Conservation (phyloP, 2,797 vertebrate genomes). For the Tapirus indicus region DNA sequence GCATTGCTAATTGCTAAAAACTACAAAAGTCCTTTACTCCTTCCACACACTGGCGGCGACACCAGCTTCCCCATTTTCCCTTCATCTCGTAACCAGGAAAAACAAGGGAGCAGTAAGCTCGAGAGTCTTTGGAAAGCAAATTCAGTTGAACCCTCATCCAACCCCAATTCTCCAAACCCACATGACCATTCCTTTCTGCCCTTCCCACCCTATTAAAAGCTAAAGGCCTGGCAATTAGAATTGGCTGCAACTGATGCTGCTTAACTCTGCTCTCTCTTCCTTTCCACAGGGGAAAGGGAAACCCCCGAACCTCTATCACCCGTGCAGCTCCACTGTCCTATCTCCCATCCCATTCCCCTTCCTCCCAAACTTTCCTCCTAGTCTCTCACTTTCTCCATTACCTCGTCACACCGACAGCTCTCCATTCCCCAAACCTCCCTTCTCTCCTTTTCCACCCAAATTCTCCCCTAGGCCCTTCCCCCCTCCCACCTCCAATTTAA, state of each 20-base stretch:
- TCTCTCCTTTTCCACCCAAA: constrained; percentile 85
- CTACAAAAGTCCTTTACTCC: constrained; percentile 56
- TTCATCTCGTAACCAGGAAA: constrained; percentile 22
- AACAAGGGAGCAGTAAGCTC: constrained; percentile 43
- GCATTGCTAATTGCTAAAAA: neutral
- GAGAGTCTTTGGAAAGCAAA: constrained; percentile 39
- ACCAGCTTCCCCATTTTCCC: constrained; percentile 12
- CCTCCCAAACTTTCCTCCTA: constrained; percentile 79
- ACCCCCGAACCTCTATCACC: constrained; percentile 24
- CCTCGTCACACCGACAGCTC: constrained; percentile 74
- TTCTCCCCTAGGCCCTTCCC: constrained; percentile 72
- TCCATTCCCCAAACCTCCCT: constrained; percentile 83
- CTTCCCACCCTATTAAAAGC: constrained; percentile 67
- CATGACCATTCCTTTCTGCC: constrained; percentile 59
- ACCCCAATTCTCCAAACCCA: constrained; percentile 65
- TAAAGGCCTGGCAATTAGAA: constrained; percentile 65
- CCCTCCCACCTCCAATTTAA: constrained; percentile 58
- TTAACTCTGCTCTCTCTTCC: constrained; percentile 48
- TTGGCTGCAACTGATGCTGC: constrained; percentile 68
- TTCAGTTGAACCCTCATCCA: constrained; percentile 51
- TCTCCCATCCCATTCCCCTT: constrained; percentile 17
- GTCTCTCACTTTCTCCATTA: constrained; percentile 81
- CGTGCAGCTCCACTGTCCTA: constrained; percentile 1
- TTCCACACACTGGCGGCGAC: neutral
- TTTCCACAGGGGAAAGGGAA: neutral